A percentile compares a stretch with the other conserved stretches of the same genome.
Evolutionary conservation across 2,797 vertebrate genomes (phyloP).

Genomic region (Acrossocheilus fasciatus): DNA sequence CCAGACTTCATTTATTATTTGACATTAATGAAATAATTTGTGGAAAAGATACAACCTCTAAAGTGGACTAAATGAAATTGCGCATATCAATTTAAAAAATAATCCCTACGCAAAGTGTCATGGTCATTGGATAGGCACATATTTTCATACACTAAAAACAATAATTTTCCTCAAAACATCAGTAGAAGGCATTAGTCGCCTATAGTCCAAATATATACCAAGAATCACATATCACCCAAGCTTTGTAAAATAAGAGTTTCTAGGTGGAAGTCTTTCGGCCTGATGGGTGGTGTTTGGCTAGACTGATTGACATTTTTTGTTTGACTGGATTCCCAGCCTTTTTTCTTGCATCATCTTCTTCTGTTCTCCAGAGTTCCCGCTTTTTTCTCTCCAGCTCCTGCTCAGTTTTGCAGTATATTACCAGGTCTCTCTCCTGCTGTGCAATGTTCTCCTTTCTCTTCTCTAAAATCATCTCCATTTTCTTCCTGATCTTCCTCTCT

Average conservation of each 20-base stretch:
- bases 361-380: slow-evolving; percentile 61
- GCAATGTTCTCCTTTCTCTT: slow-evolving; percentile 57
- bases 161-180: background rate
- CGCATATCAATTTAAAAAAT: background rate
- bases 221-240: background rate
- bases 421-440: slow-evolving; percentile 39
- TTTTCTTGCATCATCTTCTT: slow-evolving; percentile 59
- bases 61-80: background rate
- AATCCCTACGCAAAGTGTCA: background rate
- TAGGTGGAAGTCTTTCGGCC: background rate
- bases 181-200: background rate
- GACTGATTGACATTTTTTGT: background rate
- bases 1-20: background rate
- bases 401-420: background rate
- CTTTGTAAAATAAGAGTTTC: background rate
- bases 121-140: background rate
- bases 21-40: background rate
- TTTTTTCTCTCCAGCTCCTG: slow-evolving; percentile 60
- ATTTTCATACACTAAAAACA: background rate
- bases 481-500: slow-evolving; percentile 63
- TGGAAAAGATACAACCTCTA: background rate
- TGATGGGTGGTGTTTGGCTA: background rate
- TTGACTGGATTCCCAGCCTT: slow-evolving; percentile 55
- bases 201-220: background rate
- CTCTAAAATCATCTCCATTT: slow-evolving; percentile 60